Evolutionary conservation across 2,888 invertebrate genomes (phyloP).

Genomic region (Caenorhabditis zanzibari): DNA sequence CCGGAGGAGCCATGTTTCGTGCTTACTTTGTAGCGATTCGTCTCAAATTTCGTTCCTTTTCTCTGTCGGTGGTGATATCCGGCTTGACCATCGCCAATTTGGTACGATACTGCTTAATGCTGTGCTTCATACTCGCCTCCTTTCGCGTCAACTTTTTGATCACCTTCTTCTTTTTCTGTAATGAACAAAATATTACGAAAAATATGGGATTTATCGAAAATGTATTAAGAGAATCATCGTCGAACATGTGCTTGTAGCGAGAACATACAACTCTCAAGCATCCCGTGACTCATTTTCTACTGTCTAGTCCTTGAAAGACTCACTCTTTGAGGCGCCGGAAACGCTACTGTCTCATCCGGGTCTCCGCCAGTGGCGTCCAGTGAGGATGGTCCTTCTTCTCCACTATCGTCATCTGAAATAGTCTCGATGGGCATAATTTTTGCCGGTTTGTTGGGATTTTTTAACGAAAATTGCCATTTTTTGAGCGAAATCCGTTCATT

Average conservation of each 20-base stretch:
- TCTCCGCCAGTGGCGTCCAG: slow-evolving; percentile 6
- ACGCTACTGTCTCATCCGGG: slow-evolving; percentile 52
- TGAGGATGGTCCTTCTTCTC: slow-evolving; percentile 45
- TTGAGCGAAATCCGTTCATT: too few species aligned
- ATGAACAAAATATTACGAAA: background rate
- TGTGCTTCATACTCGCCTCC: slow-evolving; percentile 63
- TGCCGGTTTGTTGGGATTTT: background rate
- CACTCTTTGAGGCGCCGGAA: slow-evolving; percentile 50
- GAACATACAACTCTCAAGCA: too few species aligned
- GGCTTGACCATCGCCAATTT: slow-evolving; percentile 73
- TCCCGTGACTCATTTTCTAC: background rate
- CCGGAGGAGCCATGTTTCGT: too few species aligned
- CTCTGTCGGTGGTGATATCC: slow-evolving; percentile 77
- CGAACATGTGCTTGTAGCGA: too few species aligned
- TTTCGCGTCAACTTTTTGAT: slow-evolving; percentile 65
- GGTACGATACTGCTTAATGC: slow-evolving; percentile 54
- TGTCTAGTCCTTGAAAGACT: too few species aligned
- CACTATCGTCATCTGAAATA: slow-evolving; percentile 33
- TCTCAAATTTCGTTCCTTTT: slow-evolving; percentile 76
- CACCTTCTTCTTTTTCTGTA: slow-evolving; percentile 52
- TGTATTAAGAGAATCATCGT: background rate
- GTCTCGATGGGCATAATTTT: background rate
- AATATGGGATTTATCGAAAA: background rate
- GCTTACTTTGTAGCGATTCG: slow-evolving; percentile 79
- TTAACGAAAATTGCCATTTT: background rate